A percentile compares a stretch with the other conserved stretches of the same genome.
phyloP scores from a whole-genome alignment of 2,797 vertebrate species.

The Rousettus madagascariensis region DNA sequence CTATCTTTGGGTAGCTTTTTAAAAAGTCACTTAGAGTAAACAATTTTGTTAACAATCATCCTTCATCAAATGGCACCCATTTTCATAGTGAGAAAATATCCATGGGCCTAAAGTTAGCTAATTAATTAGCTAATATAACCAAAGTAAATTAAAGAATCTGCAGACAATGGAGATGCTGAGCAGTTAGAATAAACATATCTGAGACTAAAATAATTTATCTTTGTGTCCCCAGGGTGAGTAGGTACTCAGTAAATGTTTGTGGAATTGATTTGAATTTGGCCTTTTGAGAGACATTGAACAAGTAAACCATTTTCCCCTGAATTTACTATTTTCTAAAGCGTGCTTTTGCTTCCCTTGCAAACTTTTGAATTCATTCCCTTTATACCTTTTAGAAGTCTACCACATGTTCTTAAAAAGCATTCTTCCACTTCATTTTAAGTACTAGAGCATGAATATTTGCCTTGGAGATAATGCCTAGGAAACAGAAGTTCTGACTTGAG shows the following conservation, averaged over 20 bases:
- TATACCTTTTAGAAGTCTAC: neutral
- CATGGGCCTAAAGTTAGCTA: slow-evolving; percentile 31
- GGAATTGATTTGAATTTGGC: slow-evolving; percentile 30
- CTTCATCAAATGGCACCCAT: slow-evolving; percentile 42
- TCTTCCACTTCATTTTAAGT: neutral
- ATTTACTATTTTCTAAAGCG: slow-evolving; percentile 40
- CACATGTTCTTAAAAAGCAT: neutral
- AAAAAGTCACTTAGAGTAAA: neutral
- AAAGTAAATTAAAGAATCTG: slow-evolving; percentile 36
- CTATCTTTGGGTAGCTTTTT: neutral
- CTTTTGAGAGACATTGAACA: slow-evolving; percentile 8
- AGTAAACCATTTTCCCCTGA: neutral
- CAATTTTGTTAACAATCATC: slow-evolving; percentile 43
- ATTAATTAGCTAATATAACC: slow-evolving; percentile 52
- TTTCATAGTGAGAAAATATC: slow-evolving; percentile 54
- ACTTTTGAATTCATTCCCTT: neutral
- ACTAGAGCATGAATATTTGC: neutral
- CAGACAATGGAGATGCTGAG: neutral
- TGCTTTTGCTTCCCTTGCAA: neutral
- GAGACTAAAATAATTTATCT: slow-evolving; percentile 52
- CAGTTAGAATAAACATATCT: neutral
- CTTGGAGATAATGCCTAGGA: neutral
- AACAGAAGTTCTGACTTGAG: neutral
- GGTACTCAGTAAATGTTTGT: slow-evolving; percentile 35
- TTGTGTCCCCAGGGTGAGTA: neutral